These are phyloP conservation scores for Sebastolobus alascanus DNA, from an alignment of 2,797 vertebrate species.

Conservation along the genomic window DNA sequence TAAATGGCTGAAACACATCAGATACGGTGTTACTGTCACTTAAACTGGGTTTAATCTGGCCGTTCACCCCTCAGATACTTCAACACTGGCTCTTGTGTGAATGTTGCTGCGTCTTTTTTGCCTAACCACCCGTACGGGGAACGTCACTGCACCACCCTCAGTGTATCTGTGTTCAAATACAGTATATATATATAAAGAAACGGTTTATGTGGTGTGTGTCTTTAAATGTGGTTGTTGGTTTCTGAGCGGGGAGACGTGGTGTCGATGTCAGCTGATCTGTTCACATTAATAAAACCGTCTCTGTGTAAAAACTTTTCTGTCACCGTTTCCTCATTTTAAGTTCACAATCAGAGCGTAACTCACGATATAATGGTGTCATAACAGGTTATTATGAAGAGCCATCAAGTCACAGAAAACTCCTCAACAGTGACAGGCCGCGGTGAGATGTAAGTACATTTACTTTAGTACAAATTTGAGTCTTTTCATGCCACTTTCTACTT, in stretches of 20 bases:
- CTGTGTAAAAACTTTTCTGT: slow-evolving; percentile 21
- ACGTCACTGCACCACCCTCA: slow-evolving; percentile 21
- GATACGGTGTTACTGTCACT: background rate
- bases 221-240: slow-evolving; percentile 38
- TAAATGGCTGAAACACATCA: slow-evolving; percentile 2
- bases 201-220: slow-evolving; percentile 34
- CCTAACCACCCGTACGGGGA: slow-evolving; percentile 20
- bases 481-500: background rate
- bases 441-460: background rate
- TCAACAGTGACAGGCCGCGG: background rate
- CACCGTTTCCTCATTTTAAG: background rate
- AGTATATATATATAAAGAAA: slow-evolving; percentile 15
- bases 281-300: slow-evolving; percentile 59
- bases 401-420: background rate
- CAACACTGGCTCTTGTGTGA: slow-evolving; percentile 31
- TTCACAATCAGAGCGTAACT: background rate
- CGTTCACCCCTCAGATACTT: slow-evolving; percentile 7
- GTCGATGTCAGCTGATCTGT: slow-evolving; percentile 13
- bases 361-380: background rate
- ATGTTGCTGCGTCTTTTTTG: slow-evolving; percentile 41
- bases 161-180: background rate
- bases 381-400: background rate
- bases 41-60: background rate
- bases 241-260: background rate
- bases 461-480: background rate